Evolutionary conservation across 2,113 vertebrate genomes (phyloP).

Genomic region (Bubo scandiacus): DNA sequence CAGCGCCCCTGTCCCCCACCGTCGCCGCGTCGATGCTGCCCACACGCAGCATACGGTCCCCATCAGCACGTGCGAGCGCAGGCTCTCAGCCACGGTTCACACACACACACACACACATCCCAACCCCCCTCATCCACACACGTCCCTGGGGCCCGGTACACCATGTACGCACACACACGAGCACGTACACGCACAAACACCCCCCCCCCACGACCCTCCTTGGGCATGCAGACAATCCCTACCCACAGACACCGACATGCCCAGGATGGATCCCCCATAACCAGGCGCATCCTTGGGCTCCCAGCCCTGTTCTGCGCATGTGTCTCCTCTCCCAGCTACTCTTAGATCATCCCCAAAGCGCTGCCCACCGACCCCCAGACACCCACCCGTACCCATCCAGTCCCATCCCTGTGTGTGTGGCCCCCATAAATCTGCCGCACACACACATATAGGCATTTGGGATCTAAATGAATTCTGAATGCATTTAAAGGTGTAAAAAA

Average conservation of each 20-base stretch:
- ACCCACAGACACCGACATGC: accelerated
- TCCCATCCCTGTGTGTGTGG: background rate
- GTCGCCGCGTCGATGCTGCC: background rate
- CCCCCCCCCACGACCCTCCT: accelerated
- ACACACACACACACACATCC: no score
- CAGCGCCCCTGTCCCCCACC: background rate
- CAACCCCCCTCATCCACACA: background rate
- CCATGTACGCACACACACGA: accelerated
- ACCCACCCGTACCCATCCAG: background rate
- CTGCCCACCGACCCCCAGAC: background rate
- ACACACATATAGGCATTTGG: background rate
- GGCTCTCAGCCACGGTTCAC: background rate
- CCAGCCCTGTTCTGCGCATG: accelerated
- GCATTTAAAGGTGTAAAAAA: constrained; percentile 39
- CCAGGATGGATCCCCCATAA: accelerated
- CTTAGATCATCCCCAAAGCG: background rate
- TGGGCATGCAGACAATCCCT: accelerated
- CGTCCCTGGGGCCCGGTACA: accelerated
- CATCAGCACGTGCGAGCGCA: background rate
- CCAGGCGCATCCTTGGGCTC: accelerated
- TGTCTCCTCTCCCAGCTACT: background rate
- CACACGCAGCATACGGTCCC: background rate
- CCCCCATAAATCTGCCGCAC: background rate
- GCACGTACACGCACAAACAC: accelerated
- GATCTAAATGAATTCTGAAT: background rate